phyloP scores from a whole-genome alignment of 1,140 invertebrate genomes.

The Phenacoccus solenopsis region DNA sequence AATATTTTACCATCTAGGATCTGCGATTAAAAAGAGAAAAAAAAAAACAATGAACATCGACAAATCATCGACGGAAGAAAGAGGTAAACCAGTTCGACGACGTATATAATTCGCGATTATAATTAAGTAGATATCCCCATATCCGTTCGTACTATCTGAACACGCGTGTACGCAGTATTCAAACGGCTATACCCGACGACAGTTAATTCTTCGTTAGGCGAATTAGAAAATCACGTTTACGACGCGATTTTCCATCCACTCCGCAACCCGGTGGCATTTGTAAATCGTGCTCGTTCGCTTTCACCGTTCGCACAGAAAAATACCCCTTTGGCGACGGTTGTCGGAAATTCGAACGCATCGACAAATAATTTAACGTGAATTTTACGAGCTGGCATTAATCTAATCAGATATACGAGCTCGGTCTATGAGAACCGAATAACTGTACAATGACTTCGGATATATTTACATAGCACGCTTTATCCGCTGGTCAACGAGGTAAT shows the following conservation, averaged over 20 bases:
- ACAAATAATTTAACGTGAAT: neutral
- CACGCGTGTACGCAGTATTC: too few species aligned
- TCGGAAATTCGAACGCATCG: neutral
- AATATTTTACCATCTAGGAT: too few species aligned
- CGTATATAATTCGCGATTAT: neutral
- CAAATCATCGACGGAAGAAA: too few species aligned
- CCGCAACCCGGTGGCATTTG: too few species aligned
- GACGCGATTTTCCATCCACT: neutral
- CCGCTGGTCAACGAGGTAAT: too few species aligned
- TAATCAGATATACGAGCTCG: neutral
- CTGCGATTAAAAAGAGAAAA: too few species aligned
- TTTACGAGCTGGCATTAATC: neutral
- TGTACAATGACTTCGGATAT: too few species aligned
- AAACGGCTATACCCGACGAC: too few species aligned
- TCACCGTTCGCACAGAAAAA: neutral
- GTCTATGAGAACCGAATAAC: too few species aligned
- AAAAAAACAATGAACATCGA: too few species aligned
- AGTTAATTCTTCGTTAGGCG: neutral
- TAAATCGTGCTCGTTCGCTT: neutral
- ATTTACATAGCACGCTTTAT: too few species aligned
- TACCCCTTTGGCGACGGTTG: neutral
- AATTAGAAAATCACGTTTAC: neutral
- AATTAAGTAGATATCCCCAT: neutral
- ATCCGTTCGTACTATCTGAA: too few species aligned
- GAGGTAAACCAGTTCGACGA: neutral